phyloP scores from a whole-genome alignment of 1,140 invertebrate species.

The Drosophila dunni region DNA sequence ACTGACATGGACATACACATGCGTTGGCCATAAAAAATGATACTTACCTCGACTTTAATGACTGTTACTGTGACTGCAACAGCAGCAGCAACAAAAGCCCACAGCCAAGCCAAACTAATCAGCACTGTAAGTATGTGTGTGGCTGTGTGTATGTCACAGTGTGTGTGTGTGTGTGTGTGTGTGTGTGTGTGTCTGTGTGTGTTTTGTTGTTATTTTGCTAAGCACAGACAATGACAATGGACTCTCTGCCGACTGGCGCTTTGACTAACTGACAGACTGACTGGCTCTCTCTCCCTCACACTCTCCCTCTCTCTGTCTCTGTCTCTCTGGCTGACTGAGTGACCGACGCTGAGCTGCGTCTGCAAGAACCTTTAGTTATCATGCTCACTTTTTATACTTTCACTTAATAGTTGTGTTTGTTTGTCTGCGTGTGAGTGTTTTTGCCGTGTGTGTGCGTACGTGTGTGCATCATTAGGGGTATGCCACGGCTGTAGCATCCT shows the following conservation, averaged over 20 bases:
- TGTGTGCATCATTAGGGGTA: slow-evolving; percentile 62
- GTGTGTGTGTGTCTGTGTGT: slow-evolving; percentile 1
- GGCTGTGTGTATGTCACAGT: background rate
- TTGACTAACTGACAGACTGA: slow-evolving; percentile 37
- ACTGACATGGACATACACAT: slow-evolving; percentile 37
- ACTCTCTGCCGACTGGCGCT: slow-evolving; percentile 33
- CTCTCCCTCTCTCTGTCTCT: slow-evolving; percentile 29
- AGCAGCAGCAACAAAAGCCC: slow-evolving; percentile 49
- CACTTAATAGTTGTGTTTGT: slow-evolving; percentile 76
- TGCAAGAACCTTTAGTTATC: slow-evolving; percentile 73
- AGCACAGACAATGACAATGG: slow-evolving; percentile 73
- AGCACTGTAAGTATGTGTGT: slow-evolving; percentile 46
- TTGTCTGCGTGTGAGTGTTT: slow-evolving; percentile 34
- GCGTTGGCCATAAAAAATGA: slow-evolving; percentile 71
- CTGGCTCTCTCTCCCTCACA: slow-evolving; percentile 31
- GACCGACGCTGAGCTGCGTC: slow-evolving; percentile 49
- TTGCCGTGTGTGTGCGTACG: slow-evolving; percentile 52
- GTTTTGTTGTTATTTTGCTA: slow-evolving; percentile 52
- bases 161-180: slow-evolving; percentile 16
- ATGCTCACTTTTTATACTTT: slow-evolving; percentile 79
- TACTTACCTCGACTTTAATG: slow-evolving; percentile 80
- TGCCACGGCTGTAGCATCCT: slow-evolving; percentile 50
- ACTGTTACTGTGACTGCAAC: slow-evolving; percentile 66
- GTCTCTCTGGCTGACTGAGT: slow-evolving; percentile 32
- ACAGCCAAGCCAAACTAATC: slow-evolving; percentile 73